phyloP scores from a whole-genome alignment of 2,113 vertebrate species.

The Nannobrachium achirus region DNA sequence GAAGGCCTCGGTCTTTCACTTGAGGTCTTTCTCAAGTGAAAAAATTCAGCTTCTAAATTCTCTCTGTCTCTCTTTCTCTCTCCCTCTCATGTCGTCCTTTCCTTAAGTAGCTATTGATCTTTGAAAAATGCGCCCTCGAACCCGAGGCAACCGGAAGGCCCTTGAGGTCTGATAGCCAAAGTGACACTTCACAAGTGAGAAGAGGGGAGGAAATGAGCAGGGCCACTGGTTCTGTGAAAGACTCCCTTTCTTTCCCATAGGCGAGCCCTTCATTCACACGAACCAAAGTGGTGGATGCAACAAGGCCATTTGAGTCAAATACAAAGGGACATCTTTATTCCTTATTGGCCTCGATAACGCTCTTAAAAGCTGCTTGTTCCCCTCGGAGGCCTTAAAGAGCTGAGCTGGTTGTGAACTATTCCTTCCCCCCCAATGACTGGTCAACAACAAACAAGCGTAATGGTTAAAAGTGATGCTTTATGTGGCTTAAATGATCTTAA shows the following conservation, averaged over 20 bases:
- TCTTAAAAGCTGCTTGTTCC: constrained; percentile 38
- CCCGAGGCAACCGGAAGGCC: constrained; percentile 48
- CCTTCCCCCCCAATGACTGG: background rate
- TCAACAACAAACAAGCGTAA: constrained; percentile 9
- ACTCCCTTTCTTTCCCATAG: constrained; percentile 60
- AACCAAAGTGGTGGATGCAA: constrained; percentile 22
- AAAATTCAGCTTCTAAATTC: background rate
- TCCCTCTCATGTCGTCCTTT: constrained; percentile 6
- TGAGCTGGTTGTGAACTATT: background rate
- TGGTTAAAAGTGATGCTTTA: background rate
- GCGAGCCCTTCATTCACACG: constrained; percentile 40
- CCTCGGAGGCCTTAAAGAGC: background rate
- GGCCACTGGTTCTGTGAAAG: constrained; percentile 44
- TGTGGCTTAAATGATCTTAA: too few species aligned
- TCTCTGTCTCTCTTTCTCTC: constrained; percentile 21
- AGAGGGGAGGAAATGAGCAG: constrained; percentile 51
- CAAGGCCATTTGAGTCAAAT: constrained; percentile 33
- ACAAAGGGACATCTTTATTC: constrained; percentile 66
- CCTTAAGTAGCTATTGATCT: constrained; percentile 64
- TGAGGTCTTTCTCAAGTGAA: background rate
- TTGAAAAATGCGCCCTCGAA: constrained; percentile 29
- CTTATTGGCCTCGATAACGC: constrained; percentile 39
- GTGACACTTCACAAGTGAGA: constrained; percentile 70
- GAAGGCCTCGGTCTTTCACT: too few species aligned
- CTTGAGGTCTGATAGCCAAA: constrained; percentile 63